Evolutionary conservation across 2,797 vertebrate species (phyloP), one percentile per base, ranked within the genome.

Genomic region (Typhlichthys subterraneus): DNA sequence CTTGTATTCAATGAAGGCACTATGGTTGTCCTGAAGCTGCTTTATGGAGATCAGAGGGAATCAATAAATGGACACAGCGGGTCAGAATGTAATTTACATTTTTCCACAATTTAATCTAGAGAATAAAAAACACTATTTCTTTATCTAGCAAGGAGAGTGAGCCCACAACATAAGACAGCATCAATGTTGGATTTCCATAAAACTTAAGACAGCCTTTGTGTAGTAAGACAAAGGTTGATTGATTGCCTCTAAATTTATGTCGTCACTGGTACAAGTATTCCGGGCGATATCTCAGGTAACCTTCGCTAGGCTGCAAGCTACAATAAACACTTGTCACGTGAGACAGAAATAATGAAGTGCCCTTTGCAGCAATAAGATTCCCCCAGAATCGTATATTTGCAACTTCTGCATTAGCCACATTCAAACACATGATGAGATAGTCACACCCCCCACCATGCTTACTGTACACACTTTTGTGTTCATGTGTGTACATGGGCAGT

Each of bases 171-270:
- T 69, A 76, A 73, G 84, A 86, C 76, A 71, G 73, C 70, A 77
- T 84, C 83, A 82, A 75, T 83, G 69, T 82, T 80, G 54, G 67
- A 90, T 91, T 92, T 88, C 82, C 83, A 91, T 90, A 88, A 87
- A 82, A 72, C 73, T 64, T 60, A 70, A 89, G 89, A 87, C 87
- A 87, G 86, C 82, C 85, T 88, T 91, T 90, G 86, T 90, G 77
- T 58, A 19, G 67, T 67, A 87, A 90, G 76, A 88, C 88, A 92
- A 92, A 89, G 83, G 83, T 78, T 93, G 92, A 93, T 91, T 90
- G 92, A 93, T 92, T 93, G 84, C 88, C 81, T 88, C 64, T 57
- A 83, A 86, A 92, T 91, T 67, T 84, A 77, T 84, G 80, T 81
- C 63, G 86, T 86, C 90, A 86, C 59, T 69, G 79, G 68, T 67